A percentile compares a stretch with the other conserved stretches of the same genome.
phyloP scores from a whole-genome alignment of 2,888 invertebrate species.

The Chymomyza fuscimana region DNA sequence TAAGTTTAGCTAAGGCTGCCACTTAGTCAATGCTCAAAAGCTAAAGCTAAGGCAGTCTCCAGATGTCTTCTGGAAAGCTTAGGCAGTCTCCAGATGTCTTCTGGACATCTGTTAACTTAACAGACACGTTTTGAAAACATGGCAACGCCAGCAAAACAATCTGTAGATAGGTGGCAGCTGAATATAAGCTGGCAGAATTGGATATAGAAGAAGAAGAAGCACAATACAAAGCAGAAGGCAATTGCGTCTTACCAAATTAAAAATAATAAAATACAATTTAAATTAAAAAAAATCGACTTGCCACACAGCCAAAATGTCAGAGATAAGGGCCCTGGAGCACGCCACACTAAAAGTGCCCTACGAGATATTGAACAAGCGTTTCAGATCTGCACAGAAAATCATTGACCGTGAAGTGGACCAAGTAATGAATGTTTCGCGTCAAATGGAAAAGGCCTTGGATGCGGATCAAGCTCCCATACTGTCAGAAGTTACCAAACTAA shows the following conservation, averaged over 20 bases:
- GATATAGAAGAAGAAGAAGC: background rate
- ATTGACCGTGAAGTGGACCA: constrained; percentile 95
- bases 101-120: too few relatives aligned
- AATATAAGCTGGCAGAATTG: background rate
- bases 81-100: too few relatives aligned
- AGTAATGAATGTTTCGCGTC: constrained; percentile 87
- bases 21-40: background rate
- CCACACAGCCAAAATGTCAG: constrained; percentile 84
- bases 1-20: background rate
- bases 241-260: constrained; percentile 44
- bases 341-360: constrained; percentile 98
- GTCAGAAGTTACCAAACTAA: constrained; percentile 88
- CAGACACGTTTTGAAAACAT: background rate
- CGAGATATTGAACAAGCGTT: constrained; percentile 98
- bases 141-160: background rate
- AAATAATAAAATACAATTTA: constrained; percentile 38
- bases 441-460: constrained; percentile 81
- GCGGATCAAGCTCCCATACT: constrained; percentile 78
- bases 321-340: constrained; percentile 96
- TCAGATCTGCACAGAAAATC: constrained; percentile 95
- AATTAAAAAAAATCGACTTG: background rate
- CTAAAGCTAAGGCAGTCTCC: too few relatives aligned
- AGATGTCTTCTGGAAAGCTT: too few relatives aligned
- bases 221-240: constrained; percentile 39
- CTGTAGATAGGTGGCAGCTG: background rate